Percentiles rank a stretch among this genome's conserved stretches.
phyloP scores from a whole-genome alignment of 2,113 vertebrate genomes.

The Vidua chalybeata region DNA sequence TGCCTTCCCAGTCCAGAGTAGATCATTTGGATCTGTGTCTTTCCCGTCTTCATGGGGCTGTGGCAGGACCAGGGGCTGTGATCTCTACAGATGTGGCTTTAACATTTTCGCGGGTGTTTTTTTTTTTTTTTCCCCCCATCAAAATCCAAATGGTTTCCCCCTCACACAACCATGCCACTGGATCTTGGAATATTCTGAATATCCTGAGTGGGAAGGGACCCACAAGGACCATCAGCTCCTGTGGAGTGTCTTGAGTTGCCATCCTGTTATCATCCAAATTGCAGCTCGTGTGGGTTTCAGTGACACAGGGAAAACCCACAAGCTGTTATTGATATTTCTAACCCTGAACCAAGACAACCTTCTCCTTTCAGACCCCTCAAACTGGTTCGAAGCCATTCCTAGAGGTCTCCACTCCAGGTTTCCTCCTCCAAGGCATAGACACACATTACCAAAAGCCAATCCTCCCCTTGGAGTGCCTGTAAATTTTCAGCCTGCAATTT shows the following conservation, averaged over 20 bases:
- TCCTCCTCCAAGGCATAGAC: background rate
- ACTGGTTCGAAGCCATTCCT: background rate
- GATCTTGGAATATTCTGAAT: background rate
- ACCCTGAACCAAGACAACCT: background rate
- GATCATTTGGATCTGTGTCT: fast-evolving
- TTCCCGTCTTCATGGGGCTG: background rate
- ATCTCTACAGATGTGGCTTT: background rate
- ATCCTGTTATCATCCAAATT: background rate
- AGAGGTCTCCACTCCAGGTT: background rate
- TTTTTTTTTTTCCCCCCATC: background rate
- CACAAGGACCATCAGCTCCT: background rate
- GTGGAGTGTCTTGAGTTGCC: fast-evolving
- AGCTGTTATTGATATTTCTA: background rate
- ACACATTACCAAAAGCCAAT: background rate
- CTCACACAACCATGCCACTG: background rate
- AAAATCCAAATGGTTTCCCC: background rate
- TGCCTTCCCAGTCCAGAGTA: background rate
- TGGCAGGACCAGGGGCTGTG: background rate
- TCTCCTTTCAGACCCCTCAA: background rate
- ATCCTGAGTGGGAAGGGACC: background rate
- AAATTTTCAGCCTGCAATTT: background rate
- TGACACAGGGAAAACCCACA: background rate
- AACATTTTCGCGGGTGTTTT: background rate
- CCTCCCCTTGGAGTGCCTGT: background rate
- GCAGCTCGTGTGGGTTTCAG: background rate